Evolutionary conservation across 2,888 invertebrate species (phyloP), one percentile per base, ranked within the genome.

Genomic region (Ophioninae sp.): DNA sequence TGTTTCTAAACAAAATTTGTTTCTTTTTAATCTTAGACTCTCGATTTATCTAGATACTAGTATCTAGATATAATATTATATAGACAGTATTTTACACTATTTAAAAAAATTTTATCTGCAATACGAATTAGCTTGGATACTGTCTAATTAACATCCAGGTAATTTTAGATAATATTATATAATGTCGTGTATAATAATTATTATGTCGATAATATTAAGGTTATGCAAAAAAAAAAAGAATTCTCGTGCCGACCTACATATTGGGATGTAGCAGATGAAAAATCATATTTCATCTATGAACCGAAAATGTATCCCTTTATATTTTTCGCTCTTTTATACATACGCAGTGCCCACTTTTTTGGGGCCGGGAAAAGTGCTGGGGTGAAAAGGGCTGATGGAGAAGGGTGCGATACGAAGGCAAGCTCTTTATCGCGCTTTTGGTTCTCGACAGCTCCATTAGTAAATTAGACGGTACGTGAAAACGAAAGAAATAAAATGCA

Each of bases 391-490:
- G 44, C 10, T 44, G 10, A 44, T 10, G 44, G 44, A 13, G 44
- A 44, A 13, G 8, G 44, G 7, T 1, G 10, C 44, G 44, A 41
- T 13, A 23, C 44, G 17, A 68, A 17, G 17, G 50, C 21, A 20
- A 21, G 50, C 68, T 8, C 23, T 50, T 50, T 68, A 23, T 50
- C 30, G 23, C 6, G 17, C 50, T 68, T 68, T 68, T 23, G 30
- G 50, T 23, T 30, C 23, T 50, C 7, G 21, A 17, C n/a, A 6
- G 17, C 17, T 50, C 67, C 67, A 67, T 21, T 57, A 57, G 23
- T 21, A 56, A 39, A 67, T 65, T 57, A 50, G 76, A 65, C 75
- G 65, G 56, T 57, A 20, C 67, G 57, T 67, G 37, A 69, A 72
- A 79, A 79, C 23, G 73, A 57, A 62, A 59, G 65, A 72, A 70